These are phyloP conservation scores for Melieria crassipennis DNA, from an alignment of 2,888 invertebrate species.

Conservation along the genomic window DNA sequence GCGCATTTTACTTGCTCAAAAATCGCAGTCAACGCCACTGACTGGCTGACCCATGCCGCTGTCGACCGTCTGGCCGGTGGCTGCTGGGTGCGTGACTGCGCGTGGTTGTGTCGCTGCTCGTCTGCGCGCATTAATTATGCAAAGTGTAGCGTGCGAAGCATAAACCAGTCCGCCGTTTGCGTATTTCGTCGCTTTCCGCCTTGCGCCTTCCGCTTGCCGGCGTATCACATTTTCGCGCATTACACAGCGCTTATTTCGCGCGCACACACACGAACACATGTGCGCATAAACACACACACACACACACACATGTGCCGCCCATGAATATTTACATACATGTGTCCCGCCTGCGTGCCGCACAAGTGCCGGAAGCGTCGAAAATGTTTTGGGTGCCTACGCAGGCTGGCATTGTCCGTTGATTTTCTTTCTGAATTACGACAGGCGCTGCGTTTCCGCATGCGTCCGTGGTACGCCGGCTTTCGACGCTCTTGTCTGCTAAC, in stretches of 20 bases:
- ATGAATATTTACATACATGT: background rate
- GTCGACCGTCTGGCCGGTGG: no score
- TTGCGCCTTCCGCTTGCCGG: background rate
- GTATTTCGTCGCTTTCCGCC: background rate
- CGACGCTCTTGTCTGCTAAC: background rate
- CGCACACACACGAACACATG: no score
- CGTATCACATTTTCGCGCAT: background rate
- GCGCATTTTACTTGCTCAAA: no score
- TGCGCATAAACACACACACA: no score
- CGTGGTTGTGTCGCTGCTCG: background rate
- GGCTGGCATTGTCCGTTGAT: no score
- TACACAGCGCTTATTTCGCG: background rate
- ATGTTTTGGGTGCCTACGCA: constrained; percentile 6
- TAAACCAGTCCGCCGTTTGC: constrained; percentile 5
- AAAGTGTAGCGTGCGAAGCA: constrained; percentile 22
- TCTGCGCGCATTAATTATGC: constrained; percentile 37
- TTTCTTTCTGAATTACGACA: background rate
- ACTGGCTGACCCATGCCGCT: no score
- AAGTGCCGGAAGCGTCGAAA: background rate
- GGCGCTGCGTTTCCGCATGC: constrained; percentile 6
- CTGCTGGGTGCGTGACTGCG: no score
- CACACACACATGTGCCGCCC: background rate
- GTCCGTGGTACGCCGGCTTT: background rate
- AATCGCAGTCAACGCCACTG: no score
- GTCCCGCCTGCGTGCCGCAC: background rate